These are phyloP conservation scores for Aphelocoma coerulescens DNA, from an alignment of 2,113 vertebrate species.

Conservation along the genomic window DNA sequence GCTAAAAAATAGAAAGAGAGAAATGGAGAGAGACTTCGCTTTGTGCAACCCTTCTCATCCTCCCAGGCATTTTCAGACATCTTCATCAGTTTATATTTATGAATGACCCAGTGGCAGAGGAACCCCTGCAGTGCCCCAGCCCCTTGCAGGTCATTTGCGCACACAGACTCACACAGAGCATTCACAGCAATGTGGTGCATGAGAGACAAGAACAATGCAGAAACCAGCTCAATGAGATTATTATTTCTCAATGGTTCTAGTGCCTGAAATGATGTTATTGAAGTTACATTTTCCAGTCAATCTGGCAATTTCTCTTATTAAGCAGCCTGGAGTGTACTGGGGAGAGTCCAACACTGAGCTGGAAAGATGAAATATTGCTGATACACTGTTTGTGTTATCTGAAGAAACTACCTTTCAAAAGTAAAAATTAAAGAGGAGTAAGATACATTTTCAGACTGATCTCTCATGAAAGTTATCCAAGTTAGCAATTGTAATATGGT, in stretches of 20 bases:
- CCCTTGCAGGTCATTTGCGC: not conserved
- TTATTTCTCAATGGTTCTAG: not conserved
- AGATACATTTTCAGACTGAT: not conserved
- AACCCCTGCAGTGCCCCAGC: not conserved
- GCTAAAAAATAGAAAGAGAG: not conserved
- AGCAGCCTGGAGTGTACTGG: not conserved
- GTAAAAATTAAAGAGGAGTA: conserved; percentile 10
- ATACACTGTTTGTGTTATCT: not conserved
- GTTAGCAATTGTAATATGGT: not conserved
- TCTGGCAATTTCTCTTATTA: conserved; percentile 37
- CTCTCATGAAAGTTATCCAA: conserved; percentile 1
- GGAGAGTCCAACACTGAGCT: not conserved
- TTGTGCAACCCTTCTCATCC: not conserved
- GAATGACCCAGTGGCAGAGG: not conserved
- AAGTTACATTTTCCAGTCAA: conserved; percentile 53
- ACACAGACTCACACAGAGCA: not conserved
- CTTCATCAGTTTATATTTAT: not conserved
- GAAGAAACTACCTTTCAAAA: not conserved
- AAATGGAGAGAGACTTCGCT: not conserved
- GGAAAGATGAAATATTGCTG: conserved; percentile 15
- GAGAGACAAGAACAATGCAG: not conserved
- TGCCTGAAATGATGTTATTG: conserved; percentile 28
- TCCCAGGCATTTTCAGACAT: not conserved
- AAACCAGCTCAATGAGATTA: not conserved
- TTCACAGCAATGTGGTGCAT: not conserved